phyloP scores from a whole-genome alignment of 2,888 invertebrate species.

The Yponomeuta evonymella region DNA sequence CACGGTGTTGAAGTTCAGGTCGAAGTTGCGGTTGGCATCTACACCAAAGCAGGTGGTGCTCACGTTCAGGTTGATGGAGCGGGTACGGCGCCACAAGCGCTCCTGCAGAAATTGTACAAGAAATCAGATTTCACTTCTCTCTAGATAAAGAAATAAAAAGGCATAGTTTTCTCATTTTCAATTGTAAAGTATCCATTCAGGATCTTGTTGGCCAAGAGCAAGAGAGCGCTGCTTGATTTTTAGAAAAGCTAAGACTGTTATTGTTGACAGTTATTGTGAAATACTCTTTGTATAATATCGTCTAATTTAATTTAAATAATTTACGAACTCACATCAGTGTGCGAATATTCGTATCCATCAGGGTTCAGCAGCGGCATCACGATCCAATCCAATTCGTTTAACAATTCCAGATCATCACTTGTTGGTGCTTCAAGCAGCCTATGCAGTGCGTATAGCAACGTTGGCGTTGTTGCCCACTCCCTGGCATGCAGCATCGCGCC shows the following conservation, averaged over 20 bases:
- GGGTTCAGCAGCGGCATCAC: constrained; percentile 81
- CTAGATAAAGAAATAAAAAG: no score
- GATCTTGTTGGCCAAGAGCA: no score
- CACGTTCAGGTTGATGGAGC: constrained; percentile 32
- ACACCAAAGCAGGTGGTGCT: constrained; percentile 37
- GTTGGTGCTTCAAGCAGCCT: constrained; percentile 72
- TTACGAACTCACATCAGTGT: constrained; percentile 45
- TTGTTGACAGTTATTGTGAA: no score
- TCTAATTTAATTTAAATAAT: no score
- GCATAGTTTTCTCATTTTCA: no score
- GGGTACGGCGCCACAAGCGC: constrained; percentile 44
- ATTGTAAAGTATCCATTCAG: no score
- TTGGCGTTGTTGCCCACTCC: constrained; percentile 81
- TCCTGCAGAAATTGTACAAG: constrained; percentile 25
- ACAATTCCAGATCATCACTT: constrained; percentile 49
- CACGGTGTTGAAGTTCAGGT: constrained; percentile 36
- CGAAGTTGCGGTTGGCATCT: constrained; percentile 48
- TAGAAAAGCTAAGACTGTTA: no score
- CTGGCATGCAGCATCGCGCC: constrained; percentile 79
- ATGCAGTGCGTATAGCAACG: constrained; percentile 74
- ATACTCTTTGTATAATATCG: no score
- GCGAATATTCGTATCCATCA: constrained; percentile 82
- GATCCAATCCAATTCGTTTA: constrained; percentile 77
- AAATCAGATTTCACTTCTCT: no score
- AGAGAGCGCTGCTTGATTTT: no score